A percentile compares a stretch with the other conserved stretches of the same genome.
phyloP scores from a whole-genome alignment of 1,140 invertebrate species.

The Apis mellifera region Amel_HAv3.1 CM009939.2:7313501-7314000 shows the following conservation, averaged over 20 bases:
- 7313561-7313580: no score
- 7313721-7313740: constrained; percentile 45
- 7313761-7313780: constrained; percentile 43
- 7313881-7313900: constrained; percentile 35
- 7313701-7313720: constrained; percentile 54
- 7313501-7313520: no score
- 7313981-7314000: constrained; percentile 49
- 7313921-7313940: constrained; percentile 36
- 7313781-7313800: no score
- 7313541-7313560: no score
- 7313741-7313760: constrained; percentile 58
- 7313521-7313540: no score
- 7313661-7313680: neutral
- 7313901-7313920: neutral
- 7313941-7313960: constrained; percentile 46
- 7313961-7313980: constrained; percentile 22
- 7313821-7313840: constrained; percentile 2
- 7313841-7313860: constrained; percentile 51
- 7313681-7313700: constrained; percentile 29
- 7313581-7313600: no score
- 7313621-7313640: neutral
- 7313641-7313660: neutral
- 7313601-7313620: neutral
- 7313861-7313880: constrained; percentile 58
- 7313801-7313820: neutral